Percentiles rank a stretch among this genome's conserved stretches.
Conservation (phyloP, 35 echinoderm and acorn worm species). For the Apostichopus parvimensis region DNA sequence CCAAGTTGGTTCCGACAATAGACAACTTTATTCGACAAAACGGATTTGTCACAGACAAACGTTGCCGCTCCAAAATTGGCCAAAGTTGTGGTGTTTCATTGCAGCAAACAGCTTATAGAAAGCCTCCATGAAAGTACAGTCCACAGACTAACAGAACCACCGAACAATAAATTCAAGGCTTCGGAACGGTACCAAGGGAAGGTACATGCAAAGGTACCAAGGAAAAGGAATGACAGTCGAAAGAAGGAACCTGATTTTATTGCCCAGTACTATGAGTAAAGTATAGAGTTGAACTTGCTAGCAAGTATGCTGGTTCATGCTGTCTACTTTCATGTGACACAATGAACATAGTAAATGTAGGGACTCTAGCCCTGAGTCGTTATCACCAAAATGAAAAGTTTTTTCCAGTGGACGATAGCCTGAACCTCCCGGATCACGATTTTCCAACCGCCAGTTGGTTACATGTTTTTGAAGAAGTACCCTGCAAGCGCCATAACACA, state of each 20-base stretch:
- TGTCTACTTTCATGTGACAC: not conserved
- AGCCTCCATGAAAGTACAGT: constrained; percentile 20
- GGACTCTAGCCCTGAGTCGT: no score
- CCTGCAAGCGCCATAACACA: not conserved
- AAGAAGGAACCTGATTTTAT: not conserved
- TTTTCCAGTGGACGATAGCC: not conserved
- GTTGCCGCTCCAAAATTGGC: not conserved
- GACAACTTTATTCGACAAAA: constrained; percentile 1
- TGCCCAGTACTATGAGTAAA: not conserved
- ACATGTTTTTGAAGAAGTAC: not conserved
- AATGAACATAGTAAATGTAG: no score
- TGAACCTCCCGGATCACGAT: not conserved
- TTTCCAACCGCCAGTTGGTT: constrained; percentile 30
- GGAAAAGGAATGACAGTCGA: not conserved
- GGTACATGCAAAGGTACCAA: constrained; percentile 31
- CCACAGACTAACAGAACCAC: constrained; percentile 1
- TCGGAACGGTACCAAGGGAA: not conserved
- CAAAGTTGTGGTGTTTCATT: not conserved
- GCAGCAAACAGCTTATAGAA: not conserved
- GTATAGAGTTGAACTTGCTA: not conserved
- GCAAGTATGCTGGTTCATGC: not conserved
- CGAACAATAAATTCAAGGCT: not conserved
- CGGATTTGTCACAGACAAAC: not conserved
- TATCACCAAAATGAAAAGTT: constrained; percentile 43
- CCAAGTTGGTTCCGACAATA: not conserved